Conservation (phyloP, 2,888 invertebrate genomes). For the Candidula unifasciata region DNA sequence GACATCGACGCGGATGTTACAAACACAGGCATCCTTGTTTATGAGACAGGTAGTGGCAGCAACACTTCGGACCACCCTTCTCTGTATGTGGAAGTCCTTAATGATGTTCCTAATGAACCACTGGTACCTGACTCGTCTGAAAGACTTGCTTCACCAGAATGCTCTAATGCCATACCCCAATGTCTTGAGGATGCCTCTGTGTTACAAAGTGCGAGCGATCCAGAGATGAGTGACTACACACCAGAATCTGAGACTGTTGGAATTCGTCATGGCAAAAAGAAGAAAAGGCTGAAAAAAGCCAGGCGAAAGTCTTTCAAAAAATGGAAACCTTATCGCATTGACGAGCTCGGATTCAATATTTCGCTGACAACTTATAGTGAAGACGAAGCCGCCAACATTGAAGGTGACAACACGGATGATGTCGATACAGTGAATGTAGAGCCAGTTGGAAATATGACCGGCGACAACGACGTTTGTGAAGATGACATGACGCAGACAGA, state of each 20-base stretch:
- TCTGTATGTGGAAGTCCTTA: no score
- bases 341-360: slow-evolving; percentile 63
- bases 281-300: slow-evolving; percentile 26
- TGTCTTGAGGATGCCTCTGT: not conserved
- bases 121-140: not conserved
- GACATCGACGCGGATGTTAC: not conserved
- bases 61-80: no score
- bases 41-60: no score
- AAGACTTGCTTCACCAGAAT: not conserved
- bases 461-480: no score
- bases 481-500: no score
- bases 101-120: not conserved
- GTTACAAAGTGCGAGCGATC: not conserved
- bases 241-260: no score
- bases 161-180: not conserved
- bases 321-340: slow-evolving; percentile 59
- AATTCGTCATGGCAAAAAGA: no score
- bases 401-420: not conserved
- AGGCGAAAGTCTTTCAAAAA: slow-evolving; percentile 58
- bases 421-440: not conserved
- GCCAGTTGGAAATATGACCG: no score
- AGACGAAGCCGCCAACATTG: not conserved
- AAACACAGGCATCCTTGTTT: no score
- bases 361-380: slow-evolving; percentile 59
- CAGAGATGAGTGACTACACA: not conserved